Base-by-base conservation (phyloP, 2,888 invertebrate genomes). In the Drosophila incognita region DNA sequence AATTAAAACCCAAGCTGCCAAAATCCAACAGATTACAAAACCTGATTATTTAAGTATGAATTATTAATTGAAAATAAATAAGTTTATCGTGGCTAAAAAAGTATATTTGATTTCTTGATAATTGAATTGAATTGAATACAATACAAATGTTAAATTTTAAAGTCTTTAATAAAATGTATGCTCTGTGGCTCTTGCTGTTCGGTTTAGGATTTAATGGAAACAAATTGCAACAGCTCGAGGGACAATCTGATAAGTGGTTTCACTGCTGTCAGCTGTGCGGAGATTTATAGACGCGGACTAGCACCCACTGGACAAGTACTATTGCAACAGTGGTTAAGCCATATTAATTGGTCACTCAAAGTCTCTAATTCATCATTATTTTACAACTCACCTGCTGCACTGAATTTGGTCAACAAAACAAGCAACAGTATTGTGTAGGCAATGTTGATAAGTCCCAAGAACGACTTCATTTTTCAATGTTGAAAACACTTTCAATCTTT, bases 381-480 rank as follows among this genome's bases (percentile, higher is more conserved):
- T 35, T 15, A n/a, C 13, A 65, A 60, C 92, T 92, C 81, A 92
- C 92, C 92, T 74, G 92, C 92, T 48, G 83, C 79, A 48, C 90
- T 83, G 49, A 87, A 84, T 68, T 76, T 70, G 5, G 80, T 84
- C 78, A 75, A 65, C 65, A 77, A 76, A 11, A 87, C 72, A 15
- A 87, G 59, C 21, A 91, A 59, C 31, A 92, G 31, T 51, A 92
- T 61, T 40, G 84, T 83, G 56, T 77, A 90, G 24, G 87, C 70
- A 73, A 92, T 63, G 66, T 89, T 80, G 66, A 89, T 82, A 67
- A 85, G 76, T 75, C 86, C 78, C 69, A 80, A 54, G 58, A 84
- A 79, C 46, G 90, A 90, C 74, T 89, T 92, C 92, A 92, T 92
- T 69, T 74, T 52, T n/a, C 10, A 15, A 46, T 13, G 48, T 51